Percentiles rank a stretch among this genome's conserved stretches.
These are phyloP conservation scores for Scaptodrosophila lebanonensis DNA, from an alignment of 1,140 invertebrate genomes.

Conservation along the genomic window DNA sequence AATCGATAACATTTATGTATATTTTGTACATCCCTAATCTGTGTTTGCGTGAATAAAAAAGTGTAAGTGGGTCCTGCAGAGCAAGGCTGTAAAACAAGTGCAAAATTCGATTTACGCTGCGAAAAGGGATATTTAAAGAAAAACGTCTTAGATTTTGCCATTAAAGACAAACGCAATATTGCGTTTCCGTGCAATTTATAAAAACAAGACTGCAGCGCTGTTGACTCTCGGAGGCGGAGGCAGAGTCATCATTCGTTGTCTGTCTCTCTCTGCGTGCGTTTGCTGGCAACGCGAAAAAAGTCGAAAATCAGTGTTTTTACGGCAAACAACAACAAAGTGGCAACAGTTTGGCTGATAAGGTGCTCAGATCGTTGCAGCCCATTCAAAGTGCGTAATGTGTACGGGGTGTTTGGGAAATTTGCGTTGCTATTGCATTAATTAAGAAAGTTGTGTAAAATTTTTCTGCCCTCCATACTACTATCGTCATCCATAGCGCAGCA, in stretches of 20 bases:
- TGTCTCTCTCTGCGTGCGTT: constrained; percentile 62
- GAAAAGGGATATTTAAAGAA: no score
- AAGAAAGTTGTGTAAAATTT: constrained; percentile 73
- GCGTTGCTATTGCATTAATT: constrained; percentile 58
- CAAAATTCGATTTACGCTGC: no score
- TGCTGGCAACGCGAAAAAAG: constrained; percentile 49
- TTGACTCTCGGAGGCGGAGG: constrained; percentile 18
- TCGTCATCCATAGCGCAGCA: constrained; percentile 49
- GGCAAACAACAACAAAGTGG: constrained; percentile 25
- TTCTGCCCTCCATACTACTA: constrained; percentile 65
- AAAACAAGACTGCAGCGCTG: constrained; percentile 47
- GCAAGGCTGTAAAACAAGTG: constrained; percentile 21
- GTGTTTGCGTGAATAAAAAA: constrained; percentile 13
- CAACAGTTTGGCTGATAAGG: constrained; percentile 25
- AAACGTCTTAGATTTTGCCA: no score
- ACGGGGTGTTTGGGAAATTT: constrained; percentile 7
- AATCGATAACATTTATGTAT: no score
- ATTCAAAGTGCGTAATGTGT: constrained; percentile 44
- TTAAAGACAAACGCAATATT: constrained; percentile 10
- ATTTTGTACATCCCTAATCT: no score
- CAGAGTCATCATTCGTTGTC: constrained; percentile 49
- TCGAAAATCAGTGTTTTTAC: constrained; percentile 36
- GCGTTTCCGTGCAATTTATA: constrained; percentile 38
- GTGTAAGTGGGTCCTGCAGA: constrained; percentile 29
- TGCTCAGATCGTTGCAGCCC: constrained; percentile 17